phyloP scores from a whole-genome alignment of 2,113 vertebrate species.

The Chlorodrepanis virens region DNA sequence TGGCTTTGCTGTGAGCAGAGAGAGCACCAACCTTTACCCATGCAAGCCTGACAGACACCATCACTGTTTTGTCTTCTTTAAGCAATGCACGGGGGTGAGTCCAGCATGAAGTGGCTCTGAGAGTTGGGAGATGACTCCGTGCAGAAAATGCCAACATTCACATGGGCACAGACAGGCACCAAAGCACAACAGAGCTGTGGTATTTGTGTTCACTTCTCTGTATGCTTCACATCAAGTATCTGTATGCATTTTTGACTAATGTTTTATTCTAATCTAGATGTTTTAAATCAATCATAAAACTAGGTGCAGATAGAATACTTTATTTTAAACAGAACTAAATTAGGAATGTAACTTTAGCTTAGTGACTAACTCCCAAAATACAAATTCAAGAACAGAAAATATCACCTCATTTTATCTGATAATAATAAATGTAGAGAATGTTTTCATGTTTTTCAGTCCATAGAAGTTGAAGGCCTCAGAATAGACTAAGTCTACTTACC shows the following conservation, averaged over 20 bases:
- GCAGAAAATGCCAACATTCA: neutral
- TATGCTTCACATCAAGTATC: neutral
- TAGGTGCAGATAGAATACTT: neutral
- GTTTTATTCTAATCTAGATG: neutral
- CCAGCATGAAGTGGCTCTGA: neutral
- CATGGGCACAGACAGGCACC: neutral
- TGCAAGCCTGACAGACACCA: neutral
- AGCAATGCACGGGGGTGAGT: neutral
- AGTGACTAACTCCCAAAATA: neutral
- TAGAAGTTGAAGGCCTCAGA: neutral
- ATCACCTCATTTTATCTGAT: neutral
- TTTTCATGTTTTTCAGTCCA: neutral
- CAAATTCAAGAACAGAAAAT: neutral
- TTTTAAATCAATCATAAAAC: neutral
- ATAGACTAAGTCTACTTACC: neutral
- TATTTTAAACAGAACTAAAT: neutral
- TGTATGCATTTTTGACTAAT: neutral
- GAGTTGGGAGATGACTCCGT: neutral
- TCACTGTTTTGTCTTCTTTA: neutral
- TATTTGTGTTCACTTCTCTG: neutral
- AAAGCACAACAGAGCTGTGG: neutral
- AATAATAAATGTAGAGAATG: neutral
- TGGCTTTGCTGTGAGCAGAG: neutral
- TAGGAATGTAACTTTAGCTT: neutral
- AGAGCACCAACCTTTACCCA: neutral